These are phyloP conservation scores for Ranitomeya variabilis DNA, from an alignment of 2,113 vertebrate genomes.

Conservation along the genomic window DNA sequence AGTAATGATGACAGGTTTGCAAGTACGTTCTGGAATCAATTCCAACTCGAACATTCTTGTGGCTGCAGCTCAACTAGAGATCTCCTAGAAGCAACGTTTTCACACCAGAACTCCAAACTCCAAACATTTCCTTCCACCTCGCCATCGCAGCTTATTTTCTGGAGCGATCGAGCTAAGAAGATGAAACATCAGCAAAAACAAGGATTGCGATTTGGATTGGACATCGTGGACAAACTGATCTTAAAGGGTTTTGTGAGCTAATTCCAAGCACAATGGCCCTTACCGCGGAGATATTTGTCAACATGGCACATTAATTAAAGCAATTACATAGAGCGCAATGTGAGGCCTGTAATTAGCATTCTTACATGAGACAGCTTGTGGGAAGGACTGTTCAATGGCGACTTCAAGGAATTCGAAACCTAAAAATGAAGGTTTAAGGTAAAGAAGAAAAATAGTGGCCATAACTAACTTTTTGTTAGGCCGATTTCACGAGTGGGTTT, in stretches of 20 bases:
- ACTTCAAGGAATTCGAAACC: not conserved
- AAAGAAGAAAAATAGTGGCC: too few relatives aligned
- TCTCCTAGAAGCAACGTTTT: not conserved
- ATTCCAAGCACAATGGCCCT: not conserved
- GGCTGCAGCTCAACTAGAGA: not conserved
- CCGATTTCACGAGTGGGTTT: too few relatives aligned
- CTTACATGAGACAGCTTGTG: constrained; percentile 1
- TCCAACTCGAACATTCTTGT: constrained; percentile 5
- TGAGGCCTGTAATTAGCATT: not conserved
- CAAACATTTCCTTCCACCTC: not conserved
- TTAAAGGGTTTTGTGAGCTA: not conserved
- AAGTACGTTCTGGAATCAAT: not conserved
- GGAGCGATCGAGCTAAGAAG: not conserved
- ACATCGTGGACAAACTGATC: not conserved
- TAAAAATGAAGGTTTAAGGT: too few relatives aligned
- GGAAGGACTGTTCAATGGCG: not conserved
- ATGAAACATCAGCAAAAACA: constrained; percentile 9
- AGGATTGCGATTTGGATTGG: constrained; percentile 30
- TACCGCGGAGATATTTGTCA: constrained; percentile 20
- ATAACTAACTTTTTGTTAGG: too few relatives aligned
- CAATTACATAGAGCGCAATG: not conserved
- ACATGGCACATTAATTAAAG: not conserved
- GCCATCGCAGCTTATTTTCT: not conserved
- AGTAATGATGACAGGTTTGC: not conserved
- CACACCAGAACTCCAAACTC: not conserved